These are phyloP conservation scores for Cladopsammia gracilis DNA, from an alignment of 64 coral and sea anemone species.

Conservation along the genomic window DNA sequence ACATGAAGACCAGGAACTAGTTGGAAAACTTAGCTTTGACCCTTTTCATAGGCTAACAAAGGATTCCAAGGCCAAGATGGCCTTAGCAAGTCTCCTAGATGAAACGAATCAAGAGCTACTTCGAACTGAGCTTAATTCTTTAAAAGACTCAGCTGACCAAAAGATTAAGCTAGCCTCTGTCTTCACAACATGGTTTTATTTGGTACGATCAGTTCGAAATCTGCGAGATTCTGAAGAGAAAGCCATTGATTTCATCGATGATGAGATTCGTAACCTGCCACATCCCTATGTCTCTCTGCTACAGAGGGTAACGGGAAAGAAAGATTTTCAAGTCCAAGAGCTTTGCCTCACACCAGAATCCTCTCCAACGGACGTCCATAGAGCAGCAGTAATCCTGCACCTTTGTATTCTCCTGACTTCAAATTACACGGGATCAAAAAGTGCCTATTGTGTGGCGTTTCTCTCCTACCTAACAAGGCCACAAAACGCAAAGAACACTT, in stretches of 20 bases:
- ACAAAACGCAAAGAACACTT: not conserved
- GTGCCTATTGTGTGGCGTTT: not conserved
- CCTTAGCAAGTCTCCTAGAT: not conserved
- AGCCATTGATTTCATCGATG: slow-evolving; percentile 48
- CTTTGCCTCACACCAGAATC: slow-evolving; percentile 70
- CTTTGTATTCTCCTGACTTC: slow-evolving; percentile 53
- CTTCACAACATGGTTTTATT: slow-evolving; percentile 57
- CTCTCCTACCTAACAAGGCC: not conserved
- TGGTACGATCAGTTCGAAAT: slow-evolving; percentile 60
- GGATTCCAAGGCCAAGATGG: not conserved
- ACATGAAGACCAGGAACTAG: not conserved
- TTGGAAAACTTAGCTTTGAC: slow-evolving; percentile 6
- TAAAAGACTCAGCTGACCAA: slow-evolving; percentile 1
- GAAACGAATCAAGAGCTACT: too few relatives aligned
- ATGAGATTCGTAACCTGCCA: slow-evolving; percentile 9
- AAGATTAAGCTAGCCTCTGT: slow-evolving; percentile 53
- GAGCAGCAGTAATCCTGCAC: slow-evolving; percentile 73
- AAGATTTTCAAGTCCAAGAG: slow-evolving; percentile 46
- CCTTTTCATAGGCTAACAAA: slow-evolving; percentile 4
- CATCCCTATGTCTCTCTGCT: slow-evolving; percentile 52
- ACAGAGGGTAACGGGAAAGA: slow-evolving; percentile 3
- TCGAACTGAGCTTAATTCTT: too few relatives aligned
- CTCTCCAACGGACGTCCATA: slow-evolving; percentile 57
- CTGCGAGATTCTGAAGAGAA: slow-evolving; percentile 80
- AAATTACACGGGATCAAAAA: not conserved